phyloP scores from a whole-genome alignment of 2,888 invertebrate species.

The Alentia gelatinosa region DNA sequence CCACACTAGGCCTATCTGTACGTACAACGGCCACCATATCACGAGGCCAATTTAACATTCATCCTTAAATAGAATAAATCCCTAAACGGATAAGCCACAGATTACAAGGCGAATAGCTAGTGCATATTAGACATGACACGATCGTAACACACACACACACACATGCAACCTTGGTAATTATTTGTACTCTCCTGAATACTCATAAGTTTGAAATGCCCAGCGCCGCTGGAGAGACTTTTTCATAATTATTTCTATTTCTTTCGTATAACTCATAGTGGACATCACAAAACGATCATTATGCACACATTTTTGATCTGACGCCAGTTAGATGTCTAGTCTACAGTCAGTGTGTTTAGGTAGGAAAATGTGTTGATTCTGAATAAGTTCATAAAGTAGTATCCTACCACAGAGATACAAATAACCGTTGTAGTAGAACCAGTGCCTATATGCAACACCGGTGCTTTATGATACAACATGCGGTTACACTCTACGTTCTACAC shows the following conservation, averaged over 20 bases:
- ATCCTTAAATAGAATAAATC: neutral
- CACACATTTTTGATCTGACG: too few relatives aligned
- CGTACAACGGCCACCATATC: neutral
- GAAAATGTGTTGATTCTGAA: too few relatives aligned
- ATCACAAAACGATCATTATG: too few relatives aligned
- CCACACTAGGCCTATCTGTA: neutral
- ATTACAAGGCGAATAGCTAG: neutral
- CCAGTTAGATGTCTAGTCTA: too few relatives aligned
- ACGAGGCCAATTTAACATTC: neutral
- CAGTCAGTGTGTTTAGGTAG: too few relatives aligned
- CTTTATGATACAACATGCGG: neutral
- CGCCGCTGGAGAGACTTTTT: neutral
- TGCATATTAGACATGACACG: too few relatives aligned
- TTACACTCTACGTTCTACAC: neutral
- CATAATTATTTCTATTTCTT: neutral
- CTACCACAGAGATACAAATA: neutral
- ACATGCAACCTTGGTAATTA: neutral
- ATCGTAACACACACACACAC: neutral
- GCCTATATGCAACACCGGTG: neutral
- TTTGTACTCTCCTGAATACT: neutral
- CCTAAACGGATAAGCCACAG: neutral
- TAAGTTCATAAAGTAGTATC: too few relatives aligned
- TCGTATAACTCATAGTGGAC: too few relatives aligned
- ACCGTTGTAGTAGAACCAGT: neutral
- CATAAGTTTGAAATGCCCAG: neutral